A percentile compares a stretch with the other conserved stretches of the same genome.
phyloP scores from a whole-genome alignment of 64 coral and sea anemone species.

The Actinia equina region DNA sequence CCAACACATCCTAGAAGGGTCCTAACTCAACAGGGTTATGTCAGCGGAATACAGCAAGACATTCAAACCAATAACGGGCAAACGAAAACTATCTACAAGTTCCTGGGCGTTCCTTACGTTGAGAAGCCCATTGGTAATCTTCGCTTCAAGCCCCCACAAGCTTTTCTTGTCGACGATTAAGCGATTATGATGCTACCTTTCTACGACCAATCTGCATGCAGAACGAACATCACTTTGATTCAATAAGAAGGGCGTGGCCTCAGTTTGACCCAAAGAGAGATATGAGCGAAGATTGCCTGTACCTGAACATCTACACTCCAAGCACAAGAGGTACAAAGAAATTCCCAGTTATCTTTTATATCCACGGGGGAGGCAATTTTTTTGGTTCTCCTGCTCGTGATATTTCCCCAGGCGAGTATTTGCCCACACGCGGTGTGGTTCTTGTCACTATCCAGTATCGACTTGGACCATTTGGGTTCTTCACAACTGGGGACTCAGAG shows the following conservation, averaged over 20 bases:
- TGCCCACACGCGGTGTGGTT: slow-evolving; percentile 58
- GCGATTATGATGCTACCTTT: slow-evolving; percentile 56
- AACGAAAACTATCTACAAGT: slow-evolving; percentile 34
- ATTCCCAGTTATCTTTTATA: slow-evolving; percentile 73
- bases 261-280: slow-evolving; percentile 41
- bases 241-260: slow-evolving; percentile 50
- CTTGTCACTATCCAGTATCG: slow-evolving; percentile 85
- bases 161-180: slow-evolving; percentile 23
- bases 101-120: slow-evolving; percentile 58
- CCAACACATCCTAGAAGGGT: not conserved
- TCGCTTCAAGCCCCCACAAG: slow-evolving; percentile 26
- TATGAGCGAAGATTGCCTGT: slow-evolving; percentile 77
- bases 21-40: slow-evolving; percentile 25
- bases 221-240: slow-evolving; percentile 7
- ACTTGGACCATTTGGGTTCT: slow-evolving; percentile 65
- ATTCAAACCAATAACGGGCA: slow-evolving; percentile 20
- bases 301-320: slow-evolving; percentile 75
- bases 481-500: not conserved
- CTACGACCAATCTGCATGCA: slow-evolving; percentile 76
- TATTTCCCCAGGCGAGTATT: slow-evolving; percentile 65
- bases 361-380: slow-evolving; percentile 76
- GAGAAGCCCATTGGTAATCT: slow-evolving; percentile 23
- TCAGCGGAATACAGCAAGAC: slow-evolving; percentile 35
- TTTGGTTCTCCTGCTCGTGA: slow-evolving; percentile 62
- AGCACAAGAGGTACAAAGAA: not conserved